Base-by-base conservation (phyloP, 1,140 invertebrate genomes). In the Diploscapter pachys region DNA sequence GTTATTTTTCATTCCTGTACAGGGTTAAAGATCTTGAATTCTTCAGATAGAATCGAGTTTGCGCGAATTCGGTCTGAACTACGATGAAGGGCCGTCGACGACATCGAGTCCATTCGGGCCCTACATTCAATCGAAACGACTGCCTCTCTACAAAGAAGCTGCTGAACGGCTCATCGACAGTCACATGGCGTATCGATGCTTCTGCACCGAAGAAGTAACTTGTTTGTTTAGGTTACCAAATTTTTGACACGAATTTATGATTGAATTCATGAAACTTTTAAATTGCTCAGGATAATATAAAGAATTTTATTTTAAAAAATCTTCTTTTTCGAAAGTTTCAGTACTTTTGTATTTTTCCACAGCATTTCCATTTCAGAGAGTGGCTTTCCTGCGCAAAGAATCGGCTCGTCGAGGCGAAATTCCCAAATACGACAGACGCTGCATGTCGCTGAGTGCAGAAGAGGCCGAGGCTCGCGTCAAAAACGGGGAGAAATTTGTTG, bases 381-480 rank as follows among this genome's bases (percentile, higher is more conserved):
- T 99, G 71, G 90, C 95, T 56, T 87, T 98, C 59, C 81, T 99
- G 62, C 88, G 91, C 79, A 92, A 91, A 86, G 92, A 95, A 84
- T 92, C 94, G 4, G 53, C 91, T 2, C 89, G 90, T 78, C 88
- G 87, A 13, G 87, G 92, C 55, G 89, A 91, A 86, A 88, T 91
- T 71, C 92, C 93, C 0, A 92, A 91, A 80, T 99, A 99, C 89
- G 96, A 99, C 86, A 96, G 96, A 84, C 91, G 90, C 85, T 99
- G 96, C 88, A 88, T 93, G 31, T 86, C 90, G 84, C 88, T 98
- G 5, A 89, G 89, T 5, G 64, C 84, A 13, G 85, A 90, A 68
- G 90, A 95, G 83, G 87, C 92, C 3, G 86, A 90, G 59, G 87
- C 89, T 48, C 92, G 92, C 80, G 85, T 93, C 2, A 85, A 86